These are phyloP conservation scores for Cantharis flavilabris DNA, from an alignment of 2,888 invertebrate species.

Conservation along the genomic window DNA sequence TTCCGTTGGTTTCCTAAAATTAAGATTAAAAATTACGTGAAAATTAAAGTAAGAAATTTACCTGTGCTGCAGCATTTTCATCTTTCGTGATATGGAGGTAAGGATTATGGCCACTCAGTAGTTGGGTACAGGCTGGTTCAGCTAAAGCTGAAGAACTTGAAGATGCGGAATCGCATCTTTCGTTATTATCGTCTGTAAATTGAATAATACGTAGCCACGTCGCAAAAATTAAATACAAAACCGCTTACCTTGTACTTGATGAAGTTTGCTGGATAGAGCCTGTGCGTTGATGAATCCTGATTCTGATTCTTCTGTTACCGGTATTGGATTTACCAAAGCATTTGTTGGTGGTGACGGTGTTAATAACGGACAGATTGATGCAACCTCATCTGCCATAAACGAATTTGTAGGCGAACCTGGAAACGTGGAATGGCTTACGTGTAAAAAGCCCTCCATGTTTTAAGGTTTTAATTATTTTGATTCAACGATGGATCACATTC, in stretches of 20 bases:
- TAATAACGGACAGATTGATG: constrained; percentile 54
- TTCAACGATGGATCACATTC: not conserved
- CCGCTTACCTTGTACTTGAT: constrained; percentile 51
- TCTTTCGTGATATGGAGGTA: constrained; percentile 50
- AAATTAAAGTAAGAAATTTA: constrained; percentile 25
- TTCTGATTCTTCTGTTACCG: constrained; percentile 43
- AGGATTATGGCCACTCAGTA: constrained; percentile 49
- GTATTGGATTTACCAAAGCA: constrained; percentile 51
- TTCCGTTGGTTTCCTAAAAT: constrained; percentile 61
- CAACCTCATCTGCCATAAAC: constrained; percentile 53
- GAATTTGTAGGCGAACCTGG: constrained; percentile 51
- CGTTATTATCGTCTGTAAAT: constrained; percentile 45
- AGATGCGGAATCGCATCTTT: constrained; percentile 61
- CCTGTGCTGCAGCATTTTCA: constrained; percentile 47
- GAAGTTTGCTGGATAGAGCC: constrained; percentile 50
- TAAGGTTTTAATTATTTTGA: not conserved
- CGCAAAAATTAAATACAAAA: not conserved
- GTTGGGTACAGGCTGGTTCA: constrained; percentile 51
- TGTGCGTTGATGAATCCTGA: constrained; percentile 47
- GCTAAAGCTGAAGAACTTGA: constrained; percentile 68
- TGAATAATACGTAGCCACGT: not conserved
- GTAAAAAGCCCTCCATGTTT: constrained; percentile 43
- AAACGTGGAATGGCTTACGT: constrained; percentile 40
- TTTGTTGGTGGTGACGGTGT: constrained; percentile 57
- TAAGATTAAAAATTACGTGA: not conserved